These are phyloP conservation scores for Pachyuromys duprasi DNA, from an alignment of 2,797 vertebrate species.

Conservation along the genomic window DNA sequence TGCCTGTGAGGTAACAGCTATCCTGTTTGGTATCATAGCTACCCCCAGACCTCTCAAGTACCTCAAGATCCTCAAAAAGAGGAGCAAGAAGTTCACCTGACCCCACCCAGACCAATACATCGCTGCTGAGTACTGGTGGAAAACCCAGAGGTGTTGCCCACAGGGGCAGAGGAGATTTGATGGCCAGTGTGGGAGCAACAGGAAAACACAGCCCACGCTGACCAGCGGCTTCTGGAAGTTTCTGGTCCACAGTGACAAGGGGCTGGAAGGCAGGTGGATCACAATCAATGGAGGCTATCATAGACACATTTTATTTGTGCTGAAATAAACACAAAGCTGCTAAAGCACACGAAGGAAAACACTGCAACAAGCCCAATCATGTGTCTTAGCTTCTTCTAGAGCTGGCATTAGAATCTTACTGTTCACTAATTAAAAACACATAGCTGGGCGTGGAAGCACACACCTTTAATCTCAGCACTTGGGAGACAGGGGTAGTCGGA, in stretches of 20 bases:
- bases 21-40: not conserved
- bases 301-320: not conserved
- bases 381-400: not conserved
- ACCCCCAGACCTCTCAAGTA: not conserved
- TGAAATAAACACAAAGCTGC: not conserved
- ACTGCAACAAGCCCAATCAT: not conserved
- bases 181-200: not conserved
- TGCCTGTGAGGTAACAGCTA: not conserved
- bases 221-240: not conserved
- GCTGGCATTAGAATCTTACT: not conserved
- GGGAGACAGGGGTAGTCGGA: too few species aligned
- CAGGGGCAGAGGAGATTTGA: not conserved
- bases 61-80: not conserved
- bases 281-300: not conserved
- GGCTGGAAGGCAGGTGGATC: not conserved
- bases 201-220: not conserved
- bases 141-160: not conserved
- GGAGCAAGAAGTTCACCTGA: not conserved
- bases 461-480: too few species aligned
- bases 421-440: conserved; percentile 14
- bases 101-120: not conserved
- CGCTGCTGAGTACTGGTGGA: not conserved
- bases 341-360: not conserved
- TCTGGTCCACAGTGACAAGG: not conserved
- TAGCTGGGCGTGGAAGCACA: too few species aligned